These are phyloP conservation scores for Siphlonurus alternatus DNA, from an alignment of 2,888 invertebrate species.

Conservation along the genomic window DNA sequence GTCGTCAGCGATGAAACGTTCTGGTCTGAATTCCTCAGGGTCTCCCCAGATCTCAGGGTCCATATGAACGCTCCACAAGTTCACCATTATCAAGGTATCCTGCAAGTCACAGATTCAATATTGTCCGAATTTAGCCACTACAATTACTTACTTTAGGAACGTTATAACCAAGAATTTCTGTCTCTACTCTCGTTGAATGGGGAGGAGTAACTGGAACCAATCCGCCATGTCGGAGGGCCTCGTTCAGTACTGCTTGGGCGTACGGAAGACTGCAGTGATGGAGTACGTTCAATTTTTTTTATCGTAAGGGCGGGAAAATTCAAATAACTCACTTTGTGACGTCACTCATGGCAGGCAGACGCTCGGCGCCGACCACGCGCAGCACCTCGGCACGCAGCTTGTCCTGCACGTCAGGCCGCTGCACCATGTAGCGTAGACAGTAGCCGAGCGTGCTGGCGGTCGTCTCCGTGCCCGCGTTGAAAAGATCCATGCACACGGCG, in stretches of 20 bases:
- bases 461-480: background rate
- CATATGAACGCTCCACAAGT: conserved; percentile 16
- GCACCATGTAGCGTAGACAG: conserved; percentile 23
- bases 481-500: background rate
- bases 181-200: conserved; percentile 33
- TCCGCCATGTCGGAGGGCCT: conserved; percentile 39
- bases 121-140: background rate
- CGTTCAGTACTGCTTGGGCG: conserved; percentile 43
- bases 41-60: conserved; percentile 18
- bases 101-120: background rate
- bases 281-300: too few species aligned
- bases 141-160: conserved; percentile 33
- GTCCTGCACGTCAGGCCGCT: conserved; percentile 36
- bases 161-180: conserved; percentile 36
- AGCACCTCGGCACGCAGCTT: conserved; percentile 45
- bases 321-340: conserved; percentile 28
- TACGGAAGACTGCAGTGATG: conserved; percentile 37
- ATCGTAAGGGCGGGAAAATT: too few species aligned
- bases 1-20: conserved; percentile 12
- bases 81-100: conserved; percentile 14
- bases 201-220: conserved; percentile 41
- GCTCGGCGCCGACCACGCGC: conserved; percentile 38
- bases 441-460: background rate
- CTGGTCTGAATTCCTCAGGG: conserved; percentile 17
- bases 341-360: conserved; percentile 41